Percentiles rank a stretch among this genome's conserved stretches.
These are phyloP conservation scores for Ectemnius cavifrons DNA, from an alignment of 2,888 invertebrate species.

Conservation along the genomic window DNA sequence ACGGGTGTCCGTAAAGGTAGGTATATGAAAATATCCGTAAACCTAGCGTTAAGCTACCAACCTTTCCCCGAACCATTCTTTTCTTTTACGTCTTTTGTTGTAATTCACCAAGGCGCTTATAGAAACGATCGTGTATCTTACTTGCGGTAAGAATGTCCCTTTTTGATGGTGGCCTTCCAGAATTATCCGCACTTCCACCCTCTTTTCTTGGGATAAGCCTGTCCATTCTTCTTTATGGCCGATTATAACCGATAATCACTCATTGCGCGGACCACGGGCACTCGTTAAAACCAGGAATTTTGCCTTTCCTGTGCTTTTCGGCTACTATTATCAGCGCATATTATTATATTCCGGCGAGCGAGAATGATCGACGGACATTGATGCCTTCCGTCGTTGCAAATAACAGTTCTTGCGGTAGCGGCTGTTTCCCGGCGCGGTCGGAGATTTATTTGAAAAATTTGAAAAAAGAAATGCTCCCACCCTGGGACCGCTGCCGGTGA, in stretches of 20 bases:
- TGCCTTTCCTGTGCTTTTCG: too few species aligned
- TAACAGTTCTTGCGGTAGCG: conserved; percentile 57
- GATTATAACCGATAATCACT: neutral
- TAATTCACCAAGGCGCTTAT: too few species aligned
- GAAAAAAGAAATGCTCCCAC: conserved; percentile 12
- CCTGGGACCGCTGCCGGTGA: conserved; percentile 12
- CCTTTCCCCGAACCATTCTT: too few species aligned
- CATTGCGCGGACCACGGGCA: neutral
- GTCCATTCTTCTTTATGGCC: neutral
- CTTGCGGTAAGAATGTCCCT: too few species aligned
- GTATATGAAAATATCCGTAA: too few species aligned
- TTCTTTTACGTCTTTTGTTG: too few species aligned
- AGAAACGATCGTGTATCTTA: too few species aligned
- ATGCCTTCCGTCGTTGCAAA: conserved; percentile 42
- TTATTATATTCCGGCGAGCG: conserved; percentile 43
- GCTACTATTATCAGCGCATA: conserved; percentile 35
- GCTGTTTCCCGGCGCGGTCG: conserved; percentile 42
- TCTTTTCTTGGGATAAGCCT: neutral
- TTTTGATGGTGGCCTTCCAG: too few species aligned
- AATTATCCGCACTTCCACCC: too few species aligned
- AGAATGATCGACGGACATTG: conserved; percentile 53
- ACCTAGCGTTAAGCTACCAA: too few species aligned
- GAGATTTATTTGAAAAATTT: conserved; percentile 60
- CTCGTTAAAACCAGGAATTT: neutral
- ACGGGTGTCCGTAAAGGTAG: too few species aligned